These are phyloP conservation scores for Drosophila algonquin DNA, from an alignment of 2,888 invertebrate species.

Conservation along the genomic window DNA sequence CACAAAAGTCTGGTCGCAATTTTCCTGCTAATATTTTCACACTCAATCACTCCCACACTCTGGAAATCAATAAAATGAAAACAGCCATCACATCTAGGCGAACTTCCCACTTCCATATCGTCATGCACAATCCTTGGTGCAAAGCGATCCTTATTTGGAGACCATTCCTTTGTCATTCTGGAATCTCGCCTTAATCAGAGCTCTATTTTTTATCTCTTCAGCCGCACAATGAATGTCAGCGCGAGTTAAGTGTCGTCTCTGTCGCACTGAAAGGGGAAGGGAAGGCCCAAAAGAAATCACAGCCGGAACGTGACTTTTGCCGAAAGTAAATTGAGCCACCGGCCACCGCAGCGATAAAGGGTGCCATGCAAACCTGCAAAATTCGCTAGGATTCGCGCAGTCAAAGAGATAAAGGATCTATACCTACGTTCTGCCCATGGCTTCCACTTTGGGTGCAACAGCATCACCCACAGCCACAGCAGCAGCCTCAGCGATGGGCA, in stretches of 20 bases:
- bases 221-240: constrained; percentile 54
- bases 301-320: constrained; percentile 69
- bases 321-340: constrained; percentile 63
- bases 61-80: too few relatives aligned
- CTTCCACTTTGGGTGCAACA: constrained; percentile 46
- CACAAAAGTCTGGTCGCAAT: too few relatives aligned
- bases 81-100: too few relatives aligned
- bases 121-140: background rate
- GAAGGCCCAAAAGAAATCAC: constrained; percentile 57
- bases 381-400: constrained; percentile 46
- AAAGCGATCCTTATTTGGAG: background rate
- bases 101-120: too few relatives aligned
- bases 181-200: constrained; percentile 25
- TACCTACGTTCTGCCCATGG: constrained; percentile 45
- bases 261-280: constrained; percentile 9
- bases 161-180: constrained; percentile 10
- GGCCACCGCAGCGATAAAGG: constrained; percentile 63
- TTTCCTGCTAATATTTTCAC: too few relatives aligned
- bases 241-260: constrained; percentile 50
- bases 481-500: constrained; percentile 30
- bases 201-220: constrained; percentile 7
- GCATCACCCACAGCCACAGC: background rate
- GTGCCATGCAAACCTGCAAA: constrained; percentile 69
- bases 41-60: too few relatives aligned
- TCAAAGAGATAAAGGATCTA: constrained; percentile 61